Percentiles rank a stretch among this genome's conserved stretches.
phyloP scores from a whole-genome alignment of 2,888 invertebrate genomes.

The Galeruca laticollis region DNA sequence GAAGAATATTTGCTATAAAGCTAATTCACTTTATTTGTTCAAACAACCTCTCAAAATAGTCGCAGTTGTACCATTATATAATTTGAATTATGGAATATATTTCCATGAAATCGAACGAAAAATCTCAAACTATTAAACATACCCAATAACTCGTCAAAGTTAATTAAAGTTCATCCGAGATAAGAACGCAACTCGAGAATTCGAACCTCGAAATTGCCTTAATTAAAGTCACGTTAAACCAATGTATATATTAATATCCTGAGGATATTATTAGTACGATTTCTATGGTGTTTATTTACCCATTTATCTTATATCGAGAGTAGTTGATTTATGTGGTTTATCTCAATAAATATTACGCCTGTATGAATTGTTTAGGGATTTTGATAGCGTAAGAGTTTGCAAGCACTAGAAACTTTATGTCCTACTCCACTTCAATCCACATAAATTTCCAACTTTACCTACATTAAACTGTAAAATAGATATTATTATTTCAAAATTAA shows the following conservation, averaged over 20 bases:
- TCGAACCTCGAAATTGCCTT: conserved; percentile 37
- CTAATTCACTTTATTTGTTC: too few species aligned
- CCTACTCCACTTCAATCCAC: background rate
- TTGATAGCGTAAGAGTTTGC: conserved; percentile 19
- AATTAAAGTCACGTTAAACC: conserved; percentile 54
- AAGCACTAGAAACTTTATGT: background rate
- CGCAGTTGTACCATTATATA: too few species aligned
- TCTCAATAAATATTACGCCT: conserved; percentile 12
- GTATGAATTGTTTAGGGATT: conserved; percentile 21
- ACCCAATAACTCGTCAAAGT: conserved; percentile 21
- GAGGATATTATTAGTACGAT: conserved; percentile 47
- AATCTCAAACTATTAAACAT: background rate
- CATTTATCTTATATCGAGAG: conserved; percentile 36
- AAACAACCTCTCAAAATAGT: too few species aligned
- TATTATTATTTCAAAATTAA: too few species aligned
- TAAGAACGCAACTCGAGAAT: conserved; percentile 38
- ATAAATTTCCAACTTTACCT: background rate
- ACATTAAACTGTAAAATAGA: background rate
- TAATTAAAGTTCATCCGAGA: conserved; percentile 26
- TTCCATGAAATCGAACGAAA: background rate
- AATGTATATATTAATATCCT: conserved; percentile 51
- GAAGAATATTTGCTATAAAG: too few species aligned
- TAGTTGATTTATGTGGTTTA: conserved; percentile 24
- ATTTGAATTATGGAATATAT: background rate
- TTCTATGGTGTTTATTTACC: conserved; percentile 43